A percentile compares a stretch with the other conserved stretches of the same genome.
Conservation (phyloP, 2,113 vertebrate species). For the Pachypanchax playfairii region DNA sequence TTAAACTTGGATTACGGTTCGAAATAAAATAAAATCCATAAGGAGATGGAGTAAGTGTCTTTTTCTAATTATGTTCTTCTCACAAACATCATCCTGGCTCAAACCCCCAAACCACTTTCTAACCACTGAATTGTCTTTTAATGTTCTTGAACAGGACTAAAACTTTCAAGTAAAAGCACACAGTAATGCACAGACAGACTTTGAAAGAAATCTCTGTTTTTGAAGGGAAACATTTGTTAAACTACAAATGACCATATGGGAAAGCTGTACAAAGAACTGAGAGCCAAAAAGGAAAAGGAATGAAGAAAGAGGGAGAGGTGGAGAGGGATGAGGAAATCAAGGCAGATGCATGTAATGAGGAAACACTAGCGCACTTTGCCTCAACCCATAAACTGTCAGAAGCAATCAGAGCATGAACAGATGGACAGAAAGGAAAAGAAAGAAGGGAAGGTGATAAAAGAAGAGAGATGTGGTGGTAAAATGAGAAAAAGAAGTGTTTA, state of each 20-base stretch:
- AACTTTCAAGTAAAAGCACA: neutral
- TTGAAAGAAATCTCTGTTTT: slow-evolving; percentile 73
- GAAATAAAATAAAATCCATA: too few relatives aligned
- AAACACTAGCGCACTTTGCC: slow-evolving; percentile 57
- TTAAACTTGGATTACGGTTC: too few relatives aligned
- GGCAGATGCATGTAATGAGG: slow-evolving; percentile 71
- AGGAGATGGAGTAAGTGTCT: neutral
- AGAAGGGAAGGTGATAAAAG: slow-evolving; percentile 8
- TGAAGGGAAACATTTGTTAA: slow-evolving; percentile 67
- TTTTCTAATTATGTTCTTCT: neutral
- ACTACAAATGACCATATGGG: slow-evolving; percentile 81
- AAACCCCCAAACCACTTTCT: neutral
- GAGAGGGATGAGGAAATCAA: slow-evolving; percentile 45
- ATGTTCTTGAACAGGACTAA: slow-evolving; percentile 1
- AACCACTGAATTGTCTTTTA: neutral
- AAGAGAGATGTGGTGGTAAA: neutral
- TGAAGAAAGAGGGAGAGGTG: neutral
- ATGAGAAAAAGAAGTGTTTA: neutral
- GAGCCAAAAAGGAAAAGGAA: slow-evolving; percentile 7
- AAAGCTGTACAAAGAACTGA: slow-evolving; percentile 46
- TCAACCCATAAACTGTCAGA: slow-evolving; percentile 66
- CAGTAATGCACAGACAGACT: slow-evolving; percentile 30
- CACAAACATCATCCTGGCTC: neutral
- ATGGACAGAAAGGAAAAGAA: slow-evolving; percentile 12
- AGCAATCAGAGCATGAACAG: slow-evolving; percentile 56